phyloP scores from a whole-genome alignment of 2,888 invertebrate genomes.

The Anoplius nigerrimus region DNA sequence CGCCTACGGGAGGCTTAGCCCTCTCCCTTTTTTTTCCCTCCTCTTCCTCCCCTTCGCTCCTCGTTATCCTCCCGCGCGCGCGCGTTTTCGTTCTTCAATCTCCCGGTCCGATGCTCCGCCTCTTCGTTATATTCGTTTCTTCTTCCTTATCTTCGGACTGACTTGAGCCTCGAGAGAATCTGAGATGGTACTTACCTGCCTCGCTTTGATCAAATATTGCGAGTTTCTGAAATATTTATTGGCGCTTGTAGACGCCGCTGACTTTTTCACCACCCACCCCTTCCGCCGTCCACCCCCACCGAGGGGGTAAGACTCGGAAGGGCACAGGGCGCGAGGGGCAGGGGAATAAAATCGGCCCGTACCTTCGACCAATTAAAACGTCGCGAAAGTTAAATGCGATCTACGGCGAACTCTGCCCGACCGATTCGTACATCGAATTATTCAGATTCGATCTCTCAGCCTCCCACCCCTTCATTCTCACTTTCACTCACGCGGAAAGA shows the following conservation, averaged over 20 bases:
- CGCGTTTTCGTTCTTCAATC: slow-evolving; percentile 16
- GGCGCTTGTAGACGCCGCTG: slow-evolving; percentile 21
- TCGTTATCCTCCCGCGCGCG: slow-evolving; percentile 33
- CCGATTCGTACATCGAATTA: too few relatives aligned
- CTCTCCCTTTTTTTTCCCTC: neutral
- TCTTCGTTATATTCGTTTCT: slow-evolving; percentile 45
- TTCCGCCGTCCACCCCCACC: slow-evolving; percentile 7
- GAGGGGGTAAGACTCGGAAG: too few relatives aligned
- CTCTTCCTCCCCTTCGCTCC: slow-evolving; percentile 10
- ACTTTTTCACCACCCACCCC: slow-evolving; percentile 4
- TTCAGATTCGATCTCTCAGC: too few relatives aligned
- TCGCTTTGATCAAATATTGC: slow-evolving; percentile 48
- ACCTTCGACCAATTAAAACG: slow-evolving; percentile 48
- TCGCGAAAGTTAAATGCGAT: slow-evolving; percentile 42
- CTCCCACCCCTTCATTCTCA: too few relatives aligned
- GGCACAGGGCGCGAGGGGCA: too few relatives aligned
- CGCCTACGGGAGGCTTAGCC: too few relatives aligned
- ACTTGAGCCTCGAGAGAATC: slow-evolving; percentile 27
- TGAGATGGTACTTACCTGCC: slow-evolving; percentile 38
- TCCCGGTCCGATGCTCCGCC: slow-evolving; percentile 22
- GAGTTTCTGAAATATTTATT: slow-evolving; percentile 35
- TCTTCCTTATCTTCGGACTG: slow-evolving; percentile 6
- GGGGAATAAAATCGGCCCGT: slow-evolving; percentile 21
- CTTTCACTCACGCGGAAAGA: too few relatives aligned
- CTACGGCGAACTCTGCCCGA: neutral